Base-by-base conservation (phyloP, 2,113 vertebrate genomes). In the Bambusicola thoracicus region DNA sequence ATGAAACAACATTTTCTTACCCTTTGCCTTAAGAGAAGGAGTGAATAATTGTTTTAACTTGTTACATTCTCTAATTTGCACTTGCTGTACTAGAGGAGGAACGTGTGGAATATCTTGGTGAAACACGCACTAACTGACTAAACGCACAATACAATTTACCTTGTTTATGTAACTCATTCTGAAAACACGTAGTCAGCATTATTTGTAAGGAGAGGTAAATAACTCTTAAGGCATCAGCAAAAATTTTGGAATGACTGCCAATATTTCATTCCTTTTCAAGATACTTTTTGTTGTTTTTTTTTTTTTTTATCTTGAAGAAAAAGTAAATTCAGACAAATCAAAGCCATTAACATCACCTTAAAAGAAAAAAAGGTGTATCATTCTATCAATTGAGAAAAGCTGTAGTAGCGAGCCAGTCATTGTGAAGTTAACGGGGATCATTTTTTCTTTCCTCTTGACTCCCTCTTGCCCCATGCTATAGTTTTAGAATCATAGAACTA, bases 121-220 rank as follows among this genome's bases (percentile, higher is more conserved):
- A 81, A 72, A 72, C n/a, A 5, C 12, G 38, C 15, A 30, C 19
- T 1, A 1, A 25, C 19, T 1, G 1, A 46, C 38, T 34, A 58
- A 32, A 11, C 48, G 27, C 48, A 79, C 69, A 87, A 68, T 36
- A 58, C 9, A 40, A 16, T 76, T 93, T 56, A 67, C 30, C 67
- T 43, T 22, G 55, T 76, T 92, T 72, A 51, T 53, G 8, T 53
- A 68, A 65, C 73, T 13, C 21, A 76, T 25, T 77, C 49, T 41
- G 59, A 38, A 80, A 80, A 91, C 70, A 44, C 74, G 15, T 84
- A 79, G 68, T 83, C 40, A 72, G n/a, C 61, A 22, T 92, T 90
- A 70, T 85, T 92, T 84, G 48, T 78, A 86, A 66, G 11, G 62
- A 61, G 74, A 81, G 17, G 56, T 65, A 78, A 92, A 86, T 66